phyloP scores from a whole-genome alignment of 2,797 vertebrate species.

The Lagocephalus sceleratus region DNA sequence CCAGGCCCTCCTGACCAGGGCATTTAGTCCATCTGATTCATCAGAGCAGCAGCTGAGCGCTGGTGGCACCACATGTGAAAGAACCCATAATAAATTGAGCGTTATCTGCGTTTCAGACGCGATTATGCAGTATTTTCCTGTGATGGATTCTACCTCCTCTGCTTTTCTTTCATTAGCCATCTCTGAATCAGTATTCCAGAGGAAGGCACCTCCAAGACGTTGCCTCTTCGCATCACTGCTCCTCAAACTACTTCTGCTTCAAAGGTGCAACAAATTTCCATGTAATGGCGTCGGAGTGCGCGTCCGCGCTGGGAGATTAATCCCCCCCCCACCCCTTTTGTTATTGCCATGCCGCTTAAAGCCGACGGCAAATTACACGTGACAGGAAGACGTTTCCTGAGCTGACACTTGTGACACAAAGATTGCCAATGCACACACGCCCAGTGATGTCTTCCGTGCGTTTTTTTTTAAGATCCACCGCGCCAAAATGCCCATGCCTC shows the following conservation, averaged over 20 bases:
- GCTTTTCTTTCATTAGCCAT: neutral
- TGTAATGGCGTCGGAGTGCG: slow-evolving; percentile 11
- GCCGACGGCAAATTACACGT: slow-evolving; percentile 26
- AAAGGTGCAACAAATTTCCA: slow-evolving; percentile 27
- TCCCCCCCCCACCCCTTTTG: slow-evolving; percentile 16
- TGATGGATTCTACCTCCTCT: neutral
- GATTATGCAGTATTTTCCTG: neutral
- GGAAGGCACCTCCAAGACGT: slow-evolving; percentile 5
- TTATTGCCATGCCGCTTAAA: slow-evolving; percentile 42
- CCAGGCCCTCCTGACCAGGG: no score
- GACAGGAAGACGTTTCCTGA: slow-evolving; percentile 14
- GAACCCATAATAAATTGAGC: no score
- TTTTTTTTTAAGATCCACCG: slow-evolving; percentile 40
- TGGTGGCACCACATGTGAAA: no score
- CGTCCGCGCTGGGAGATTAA: slow-evolving; percentile 9
- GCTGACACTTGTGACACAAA: slow-evolving; percentile 20
- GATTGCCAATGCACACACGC: slow-evolving; percentile 24
- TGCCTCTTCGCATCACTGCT: slow-evolving; percentile 25
- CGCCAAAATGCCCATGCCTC: slow-evolving; percentile 24
- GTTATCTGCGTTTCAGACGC: no score
- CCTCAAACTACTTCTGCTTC: slow-evolving; percentile 25
- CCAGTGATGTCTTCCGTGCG: slow-evolving; percentile 26
- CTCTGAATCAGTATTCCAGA: slow-evolving; percentile 8
- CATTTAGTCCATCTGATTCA: no score
- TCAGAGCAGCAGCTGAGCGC: no score